These are phyloP conservation scores for Hylaea fasciaria DNA, from an alignment of 2,888 invertebrate genomes.

Conservation along the genomic window DNA sequence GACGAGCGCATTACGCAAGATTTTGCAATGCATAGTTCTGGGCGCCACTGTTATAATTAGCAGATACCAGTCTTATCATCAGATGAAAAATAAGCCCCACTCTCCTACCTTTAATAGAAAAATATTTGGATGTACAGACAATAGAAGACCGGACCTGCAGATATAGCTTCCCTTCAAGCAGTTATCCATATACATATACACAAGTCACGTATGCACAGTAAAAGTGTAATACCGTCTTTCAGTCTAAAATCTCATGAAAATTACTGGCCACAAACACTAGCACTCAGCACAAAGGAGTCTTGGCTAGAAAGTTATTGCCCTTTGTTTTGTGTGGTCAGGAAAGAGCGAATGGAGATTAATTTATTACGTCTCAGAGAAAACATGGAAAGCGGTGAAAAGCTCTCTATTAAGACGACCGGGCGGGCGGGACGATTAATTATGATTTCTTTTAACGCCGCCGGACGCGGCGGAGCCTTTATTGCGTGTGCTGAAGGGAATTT, in stretches of 20 bases:
- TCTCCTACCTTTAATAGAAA: too few relatives aligned
- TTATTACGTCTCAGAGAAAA: slow-evolving; percentile 80
- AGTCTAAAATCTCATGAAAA: neutral
- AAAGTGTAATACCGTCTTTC: neutral
- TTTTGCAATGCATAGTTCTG: too few relatives aligned
- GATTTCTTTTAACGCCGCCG: slow-evolving; percentile 78
- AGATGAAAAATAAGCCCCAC: too few relatives aligned
- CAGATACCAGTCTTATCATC: too few relatives aligned
- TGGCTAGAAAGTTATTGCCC: slow-evolving; percentile 59
- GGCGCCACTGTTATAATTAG: too few relatives aligned
- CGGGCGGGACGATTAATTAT: slow-evolving; percentile 79
- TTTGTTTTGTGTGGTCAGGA: slow-evolving; percentile 70
- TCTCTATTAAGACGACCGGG: slow-evolving; percentile 80
- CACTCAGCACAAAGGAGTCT: slow-evolving; percentile 32
- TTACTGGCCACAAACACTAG: slow-evolving; percentile 14
- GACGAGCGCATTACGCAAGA: too few relatives aligned
- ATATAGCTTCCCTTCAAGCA: too few relatives aligned
- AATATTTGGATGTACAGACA: too few relatives aligned
- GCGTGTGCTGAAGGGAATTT: slow-evolving; percentile 54
- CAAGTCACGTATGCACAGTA: neutral
- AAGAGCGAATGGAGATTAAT: slow-evolving; percentile 80
- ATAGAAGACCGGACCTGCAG: too few relatives aligned
- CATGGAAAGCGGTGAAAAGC: slow-evolving; percentile 72
- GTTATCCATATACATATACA: too few relatives aligned
- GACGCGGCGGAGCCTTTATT: slow-evolving; percentile 61